Base-by-base conservation (phyloP, 2,113 vertebrate genomes). In the Lophotis ruficrista region DNA sequence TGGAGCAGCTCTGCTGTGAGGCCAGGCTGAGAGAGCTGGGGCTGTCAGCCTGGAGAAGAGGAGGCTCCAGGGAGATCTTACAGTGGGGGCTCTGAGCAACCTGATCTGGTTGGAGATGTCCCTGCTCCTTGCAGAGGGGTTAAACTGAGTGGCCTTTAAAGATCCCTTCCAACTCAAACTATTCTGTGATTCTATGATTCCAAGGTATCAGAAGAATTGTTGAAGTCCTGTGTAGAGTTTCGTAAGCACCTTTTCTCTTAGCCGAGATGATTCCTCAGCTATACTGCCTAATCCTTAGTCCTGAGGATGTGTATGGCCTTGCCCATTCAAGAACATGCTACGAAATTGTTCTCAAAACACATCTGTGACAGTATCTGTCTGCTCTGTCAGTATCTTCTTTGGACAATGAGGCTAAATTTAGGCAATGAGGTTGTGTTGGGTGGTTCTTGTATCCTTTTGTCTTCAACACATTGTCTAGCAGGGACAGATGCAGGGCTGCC, bases 251-350 rank as follows among this genome's bases (percentile, higher is more conserved):
- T 57, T 83, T 92, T 22, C 70, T 43, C 10, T 82, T 24, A 35
- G 12, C 21, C 1, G 1, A 61, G 9, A 28, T 28, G 3, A 45
- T 58, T 80, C 25, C 16, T 54, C 15, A 20, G 6, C 11, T 69
- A 5, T 53, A 33, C 15, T 76, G 10, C 9, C 18, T 24, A 65
- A 0, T 8, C 4, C 4, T 65, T 24, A 10, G 1, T 41, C 17
- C 2, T 45, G 19, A 72, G 9, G 14, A 58, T 15, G 19, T 12
- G 2, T 5, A 10, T 23, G n/a, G 30, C 5, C 9, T 53, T 1
- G 1, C 3, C 4, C 22, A 8, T 62, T 70, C 28, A 73, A 38
- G 22, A 66, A 37, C 5, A 41, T 2, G 2, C 2, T n/a, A n/a
- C 0, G 3, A 54, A 48, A 58, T 25, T 70, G 12, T 75, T 81